Conservation (phyloP, 1,140 invertebrate genomes). For the Anoplophora glabripennis region DNA sequence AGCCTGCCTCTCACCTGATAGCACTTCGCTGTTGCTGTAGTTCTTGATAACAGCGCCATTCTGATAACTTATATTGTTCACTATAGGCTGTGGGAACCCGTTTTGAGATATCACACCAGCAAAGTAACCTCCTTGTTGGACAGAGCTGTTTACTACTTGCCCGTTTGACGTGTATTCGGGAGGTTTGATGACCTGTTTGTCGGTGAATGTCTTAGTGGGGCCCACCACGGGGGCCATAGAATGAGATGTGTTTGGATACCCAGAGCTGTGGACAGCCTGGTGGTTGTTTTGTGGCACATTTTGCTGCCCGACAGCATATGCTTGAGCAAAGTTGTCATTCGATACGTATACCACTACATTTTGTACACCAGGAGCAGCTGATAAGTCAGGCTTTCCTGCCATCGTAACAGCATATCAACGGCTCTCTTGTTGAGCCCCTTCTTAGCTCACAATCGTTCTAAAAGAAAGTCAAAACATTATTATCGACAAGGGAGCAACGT, state of each 20-base stretch:
- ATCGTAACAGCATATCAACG: slow-evolving; percentile 49
- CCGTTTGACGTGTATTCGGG: neutral
- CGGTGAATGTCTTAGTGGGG: slow-evolving; percentile 30
- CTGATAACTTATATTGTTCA: slow-evolving; percentile 34
- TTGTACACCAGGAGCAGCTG: slow-evolving; percentile 45
- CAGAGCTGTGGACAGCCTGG: slow-evolving; percentile 25
- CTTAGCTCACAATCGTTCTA: slow-evolving; percentile 43
- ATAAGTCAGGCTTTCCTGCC: slow-evolving; percentile 52
- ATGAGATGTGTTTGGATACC: slow-evolving; percentile 30
- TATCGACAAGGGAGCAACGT: no score
- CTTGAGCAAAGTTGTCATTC: slow-evolving; percentile 50
- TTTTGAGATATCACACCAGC: slow-evolving; percentile 38
- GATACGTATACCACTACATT: slow-evolving; percentile 54
- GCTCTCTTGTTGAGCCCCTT: slow-evolving; percentile 43
- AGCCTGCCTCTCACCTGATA: slow-evolving; percentile 31
- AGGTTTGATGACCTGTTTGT: slow-evolving; percentile 31
- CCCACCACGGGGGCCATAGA: slow-evolving; percentile 38
- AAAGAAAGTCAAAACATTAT: no score
- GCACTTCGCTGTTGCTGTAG: slow-evolving; percentile 31
- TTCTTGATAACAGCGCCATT: slow-evolving; percentile 37
- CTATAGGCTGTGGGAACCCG: slow-evolving; percentile 35
- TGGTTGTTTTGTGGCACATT: slow-evolving; percentile 33
- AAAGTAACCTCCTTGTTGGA: slow-evolving; percentile 34
- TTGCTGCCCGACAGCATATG: slow-evolving; percentile 46
- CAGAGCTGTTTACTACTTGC: no score